Base-by-base conservation (phyloP, 2,797 vertebrate genomes). In the Alcedo atthis region DNA sequence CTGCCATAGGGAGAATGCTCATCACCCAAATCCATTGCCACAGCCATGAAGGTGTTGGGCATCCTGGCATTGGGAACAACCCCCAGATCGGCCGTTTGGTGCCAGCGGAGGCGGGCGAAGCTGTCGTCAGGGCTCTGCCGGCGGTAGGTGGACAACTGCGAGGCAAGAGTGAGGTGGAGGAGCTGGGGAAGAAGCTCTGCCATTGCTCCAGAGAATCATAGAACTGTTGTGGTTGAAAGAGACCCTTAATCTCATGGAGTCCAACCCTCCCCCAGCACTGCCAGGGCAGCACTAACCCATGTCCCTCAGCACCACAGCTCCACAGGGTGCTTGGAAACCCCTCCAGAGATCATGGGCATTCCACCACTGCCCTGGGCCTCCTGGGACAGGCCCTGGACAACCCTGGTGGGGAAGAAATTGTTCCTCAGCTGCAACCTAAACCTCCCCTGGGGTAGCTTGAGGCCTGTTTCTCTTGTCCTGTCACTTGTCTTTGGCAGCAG, bases 41-140 rank as follows among this genome's bases (percentile, higher is more conserved):
- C 98, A 0, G 99, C 99, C 99, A 99, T 99, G 94, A 99, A 99
- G 19, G 98, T 98, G 67, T 95, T 95, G n/a, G 96, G 96, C 98
- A 99, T 98, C 91, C 86, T 97, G 21, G 19, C 1, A 22, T 99
- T 99, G 26, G 99, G 99, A 17, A 94, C 98, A 15, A 95, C 98
- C 73, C 99, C 99, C 13, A 91, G 49, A 63, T 99, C 98, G 0
- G 98, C 98, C 0, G 99, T 99, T 94, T 99, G 99, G 94, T 99
- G 99, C 99, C 99, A 99, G 22, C 99, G 98, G 84, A 99, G 98
- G 14, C 97, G 92, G 30, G 98, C 96, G 6, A 98, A 98, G 53
- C 87, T 59, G 12, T 98, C 89, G 0, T 87, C 78, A 0, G 2
- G 63, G n/a, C 87, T 76, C 30, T 0, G 32, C 2, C 1, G 85